A percentile compares a stretch with the other conserved stretches of the same genome.
These are phyloP conservation scores for Hemibagrus guttatus DNA, from an alignment of 2,797 vertebrate genomes.

Conservation along the genomic window DNA sequence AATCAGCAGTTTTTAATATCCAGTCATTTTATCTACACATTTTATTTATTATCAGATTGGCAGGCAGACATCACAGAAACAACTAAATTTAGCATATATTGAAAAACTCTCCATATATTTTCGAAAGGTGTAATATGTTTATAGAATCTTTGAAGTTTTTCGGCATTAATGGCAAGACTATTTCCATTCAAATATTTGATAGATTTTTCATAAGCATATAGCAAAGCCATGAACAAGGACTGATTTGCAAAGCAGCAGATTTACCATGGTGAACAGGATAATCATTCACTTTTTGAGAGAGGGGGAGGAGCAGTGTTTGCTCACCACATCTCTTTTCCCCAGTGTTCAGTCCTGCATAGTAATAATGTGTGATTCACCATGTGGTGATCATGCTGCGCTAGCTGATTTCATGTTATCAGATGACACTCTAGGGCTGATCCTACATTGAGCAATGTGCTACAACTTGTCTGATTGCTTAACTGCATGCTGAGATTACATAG, in stretches of 20 bases:
- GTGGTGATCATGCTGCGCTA: conserved; percentile 39
- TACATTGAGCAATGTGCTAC: conserved; percentile 17
- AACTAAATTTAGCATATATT: neutral
- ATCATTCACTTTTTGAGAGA: neutral
- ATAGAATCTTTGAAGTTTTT: neutral
- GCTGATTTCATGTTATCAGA: conserved; percentile 53
- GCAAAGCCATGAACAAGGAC: neutral
- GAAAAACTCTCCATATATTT: neutral
- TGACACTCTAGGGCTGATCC: conserved; percentile 31
- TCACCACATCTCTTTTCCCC: neutral
- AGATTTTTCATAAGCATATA: neutral
- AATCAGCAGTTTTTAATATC: neutral
- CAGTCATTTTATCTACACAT: neutral
- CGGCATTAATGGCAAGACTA: neutral
- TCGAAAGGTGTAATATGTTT: neutral
- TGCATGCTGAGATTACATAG: conserved; percentile 35
- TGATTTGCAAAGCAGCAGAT: neutral
- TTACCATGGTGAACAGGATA: neutral
- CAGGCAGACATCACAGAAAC: neutral
- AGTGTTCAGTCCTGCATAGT: conserved; percentile 29
- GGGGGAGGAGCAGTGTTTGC: neutral
- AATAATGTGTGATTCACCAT: conserved; percentile 44
- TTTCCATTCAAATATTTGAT: neutral
- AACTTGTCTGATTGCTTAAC: conserved; percentile 49
- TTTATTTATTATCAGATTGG: neutral